Conservation (phyloP, 2,888 invertebrate species). For the Poecilus cupreus region DNA sequence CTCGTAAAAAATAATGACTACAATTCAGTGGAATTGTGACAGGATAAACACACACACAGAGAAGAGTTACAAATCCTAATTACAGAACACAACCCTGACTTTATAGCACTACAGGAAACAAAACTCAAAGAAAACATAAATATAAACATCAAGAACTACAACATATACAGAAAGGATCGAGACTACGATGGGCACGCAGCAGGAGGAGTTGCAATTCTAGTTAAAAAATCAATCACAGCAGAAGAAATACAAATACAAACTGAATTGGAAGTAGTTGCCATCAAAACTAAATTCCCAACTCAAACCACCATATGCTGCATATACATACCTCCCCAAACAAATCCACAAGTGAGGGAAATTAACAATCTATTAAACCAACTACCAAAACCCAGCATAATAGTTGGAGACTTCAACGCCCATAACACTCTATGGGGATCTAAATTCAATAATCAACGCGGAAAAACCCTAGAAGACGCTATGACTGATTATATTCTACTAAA, state of each 20-base stretch:
- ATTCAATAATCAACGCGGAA: neutral
- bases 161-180: slow-evolving; percentile 7
- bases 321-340: neutral
- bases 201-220: slow-evolving; percentile 7
- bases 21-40: slow-evolving; percentile 22
- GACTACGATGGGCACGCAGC: neutral
- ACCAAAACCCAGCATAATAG: neutral
- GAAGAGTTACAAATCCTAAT: slow-evolving; percentile 5
- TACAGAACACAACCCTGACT: neutral
- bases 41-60: neutral
- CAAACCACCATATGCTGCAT: neutral
- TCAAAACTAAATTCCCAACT: neutral
- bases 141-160: neutral
- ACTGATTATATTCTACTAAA: neutral
- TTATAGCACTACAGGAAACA: slow-evolving; percentile 10
- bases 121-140: neutral
- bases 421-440: neutral
- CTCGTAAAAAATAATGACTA: neutral
- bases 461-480: neutral
- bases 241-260: slow-evolving; percentile 10
- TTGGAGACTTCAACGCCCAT: slow-evolving; percentile 43
- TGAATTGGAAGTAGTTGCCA: neutral
- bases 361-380: neutral
- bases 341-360: neutral
- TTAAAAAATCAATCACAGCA: neutral